phyloP scores from a whole-genome alignment of 1,140 invertebrate genomes.

The Euwallacea similis region DNA sequence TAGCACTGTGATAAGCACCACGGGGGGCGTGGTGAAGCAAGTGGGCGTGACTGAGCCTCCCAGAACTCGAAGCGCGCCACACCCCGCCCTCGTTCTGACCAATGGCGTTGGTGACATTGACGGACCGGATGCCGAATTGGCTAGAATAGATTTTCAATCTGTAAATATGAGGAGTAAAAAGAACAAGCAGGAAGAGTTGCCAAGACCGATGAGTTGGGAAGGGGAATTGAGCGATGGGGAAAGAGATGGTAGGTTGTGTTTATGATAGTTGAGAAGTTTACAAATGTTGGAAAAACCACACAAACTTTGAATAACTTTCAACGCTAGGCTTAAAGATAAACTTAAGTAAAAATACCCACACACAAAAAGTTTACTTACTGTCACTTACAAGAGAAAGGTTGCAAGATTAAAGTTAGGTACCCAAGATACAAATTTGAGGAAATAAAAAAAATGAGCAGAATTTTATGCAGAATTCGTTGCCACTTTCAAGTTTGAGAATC shows the following conservation, averaged over 20 bases:
- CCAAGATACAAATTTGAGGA: too few relatives aligned
- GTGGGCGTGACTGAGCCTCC: conserved; percentile 41
- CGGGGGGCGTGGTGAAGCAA: conserved; percentile 26
- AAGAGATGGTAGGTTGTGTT: conserved; percentile 44
- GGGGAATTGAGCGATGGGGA: conserved; percentile 82
- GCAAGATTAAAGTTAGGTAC: too few relatives aligned
- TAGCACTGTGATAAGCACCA: conserved; percentile 24
- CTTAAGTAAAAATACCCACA: too few relatives aligned
- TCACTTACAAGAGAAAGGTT: too few relatives aligned
- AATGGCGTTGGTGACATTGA: conserved; percentile 43
- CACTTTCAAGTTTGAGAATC: too few relatives aligned
- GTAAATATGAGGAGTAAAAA: conserved; percentile 51
- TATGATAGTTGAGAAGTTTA: too few relatives aligned
- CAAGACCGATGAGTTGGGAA: conserved; percentile 88
- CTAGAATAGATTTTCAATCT: conserved; percentile 52
- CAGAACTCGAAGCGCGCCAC: conserved; percentile 43
- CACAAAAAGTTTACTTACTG: too few relatives aligned
- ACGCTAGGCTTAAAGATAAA: too few relatives aligned
- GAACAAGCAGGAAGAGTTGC: conserved; percentile 44
- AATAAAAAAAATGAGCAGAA: too few relatives aligned
- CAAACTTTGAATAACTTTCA: too few relatives aligned
- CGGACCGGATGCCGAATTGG: conserved; percentile 52
- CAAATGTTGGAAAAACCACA: too few relatives aligned
- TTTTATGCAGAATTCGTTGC: too few relatives aligned
- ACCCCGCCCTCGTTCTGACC: conserved; percentile 36